Evolutionary conservation across 2,888 invertebrate species (phyloP).

Genomic region (Tanypteryx hageni): DNA sequence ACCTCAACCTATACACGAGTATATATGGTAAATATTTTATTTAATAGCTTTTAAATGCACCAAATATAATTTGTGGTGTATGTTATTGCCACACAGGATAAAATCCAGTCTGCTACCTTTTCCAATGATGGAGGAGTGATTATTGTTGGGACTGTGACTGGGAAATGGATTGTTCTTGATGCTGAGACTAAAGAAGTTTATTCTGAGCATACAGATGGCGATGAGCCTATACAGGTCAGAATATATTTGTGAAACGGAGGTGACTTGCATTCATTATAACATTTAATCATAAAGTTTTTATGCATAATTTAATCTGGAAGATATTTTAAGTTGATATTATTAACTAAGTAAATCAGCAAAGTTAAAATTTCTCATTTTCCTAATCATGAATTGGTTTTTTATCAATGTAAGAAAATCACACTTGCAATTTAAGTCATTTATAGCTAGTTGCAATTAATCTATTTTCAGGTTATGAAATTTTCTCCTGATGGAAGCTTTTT

Average conservation of each 20-base stretch:
- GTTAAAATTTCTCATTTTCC: background rate
- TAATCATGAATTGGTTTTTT: too few species aligned
- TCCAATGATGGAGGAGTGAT: slow-evolving; percentile 86
- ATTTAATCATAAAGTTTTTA: background rate
- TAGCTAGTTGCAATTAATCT: slow-evolving; percentile 70
- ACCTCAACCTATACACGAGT: too few species aligned
- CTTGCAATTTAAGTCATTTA: background rate
- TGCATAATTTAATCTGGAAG: background rate
- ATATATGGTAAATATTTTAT: background rate
- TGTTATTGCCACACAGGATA: slow-evolving; percentile 82
- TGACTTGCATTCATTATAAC: background rate
- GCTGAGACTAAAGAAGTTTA: slow-evolving; percentile 86
- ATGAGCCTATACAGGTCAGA: slow-evolving; percentile 77
- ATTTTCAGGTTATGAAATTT: slow-evolving; percentile 84
- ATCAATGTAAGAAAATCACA: background rate
- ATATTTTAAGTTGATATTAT: background rate
- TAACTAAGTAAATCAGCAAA: background rate
- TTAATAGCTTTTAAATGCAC: background rate
- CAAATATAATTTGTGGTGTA: slow-evolving; percentile 42
- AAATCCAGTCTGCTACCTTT: slow-evolving; percentile 89
- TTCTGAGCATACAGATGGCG: slow-evolving; percentile 83
- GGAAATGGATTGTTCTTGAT: slow-evolving; percentile 91
- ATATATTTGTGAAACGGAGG: background rate
- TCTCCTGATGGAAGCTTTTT: slow-evolving; percentile 88
- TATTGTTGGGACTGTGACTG: slow-evolving; percentile 86